Percentiles rank a stretch among this genome's conserved stretches.
These are phyloP conservation scores for Gallinago nigripennis DNA, from an alignment of 2,797 vertebrate genomes.

Conservation along the genomic window DNA sequence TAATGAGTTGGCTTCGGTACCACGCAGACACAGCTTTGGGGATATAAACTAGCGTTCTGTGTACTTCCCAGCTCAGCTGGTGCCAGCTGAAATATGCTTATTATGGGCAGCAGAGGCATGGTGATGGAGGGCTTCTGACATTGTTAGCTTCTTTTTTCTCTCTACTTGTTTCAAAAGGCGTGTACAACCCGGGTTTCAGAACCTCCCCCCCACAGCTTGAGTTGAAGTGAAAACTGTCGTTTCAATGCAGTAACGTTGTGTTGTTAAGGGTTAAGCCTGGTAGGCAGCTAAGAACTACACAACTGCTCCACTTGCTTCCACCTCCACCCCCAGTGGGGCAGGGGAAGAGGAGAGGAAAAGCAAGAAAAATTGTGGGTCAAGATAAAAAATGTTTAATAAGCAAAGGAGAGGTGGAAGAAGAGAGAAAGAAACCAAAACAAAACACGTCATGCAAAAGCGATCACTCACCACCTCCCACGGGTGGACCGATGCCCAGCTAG, in stretches of 20 bases:
- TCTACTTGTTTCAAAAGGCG: neutral
- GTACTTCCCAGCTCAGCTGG: neutral
- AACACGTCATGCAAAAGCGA: neutral
- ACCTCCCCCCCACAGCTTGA: neutral
- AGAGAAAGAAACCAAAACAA: neutral
- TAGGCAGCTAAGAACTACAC: neutral
- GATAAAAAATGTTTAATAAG: neutral
- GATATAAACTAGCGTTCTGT: neutral
- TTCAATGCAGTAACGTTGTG: neutral
- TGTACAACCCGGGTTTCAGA: neutral
- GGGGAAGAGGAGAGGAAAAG: neutral
- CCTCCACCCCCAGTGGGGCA: neutral
- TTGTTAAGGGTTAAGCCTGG: neutral
- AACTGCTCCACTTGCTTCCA: accelerated
- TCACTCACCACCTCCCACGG: neutral
- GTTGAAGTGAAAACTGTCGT: neutral
- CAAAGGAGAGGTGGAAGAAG: neutral
- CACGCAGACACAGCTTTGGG: neutral
- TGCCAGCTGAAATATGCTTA: neutral
- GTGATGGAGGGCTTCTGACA: neutral
- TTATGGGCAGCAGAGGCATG: neutral
- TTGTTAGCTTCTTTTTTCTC: neutral
- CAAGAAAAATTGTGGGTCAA: neutral
- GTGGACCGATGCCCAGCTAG: neutral
- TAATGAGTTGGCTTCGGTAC: neutral